Conservation (phyloP, 1,140 invertebrate species). For the Sinonovacula constricta region DNA sequence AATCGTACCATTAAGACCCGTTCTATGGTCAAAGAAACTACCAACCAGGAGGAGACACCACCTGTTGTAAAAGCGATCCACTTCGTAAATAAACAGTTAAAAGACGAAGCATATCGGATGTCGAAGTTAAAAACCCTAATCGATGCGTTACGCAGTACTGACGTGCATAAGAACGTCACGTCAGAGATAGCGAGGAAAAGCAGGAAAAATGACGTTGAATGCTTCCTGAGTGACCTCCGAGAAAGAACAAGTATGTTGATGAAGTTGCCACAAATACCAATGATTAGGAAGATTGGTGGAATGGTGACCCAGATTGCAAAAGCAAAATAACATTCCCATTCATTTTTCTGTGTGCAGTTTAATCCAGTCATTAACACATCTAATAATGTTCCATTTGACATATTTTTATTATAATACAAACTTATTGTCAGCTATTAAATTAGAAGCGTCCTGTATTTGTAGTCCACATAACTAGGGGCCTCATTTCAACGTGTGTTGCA, state of each 20-base stretch:
- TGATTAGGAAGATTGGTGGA: neutral
- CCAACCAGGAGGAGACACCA: slow-evolving; percentile 2
- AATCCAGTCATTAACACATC: too few relatives aligned
- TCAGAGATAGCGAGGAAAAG: slow-evolving; percentile 19
- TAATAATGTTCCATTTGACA: too few relatives aligned
- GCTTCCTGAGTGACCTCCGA: neutral
- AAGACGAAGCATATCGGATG: neutral
- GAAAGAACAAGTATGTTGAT: slow-evolving; percentile 12
- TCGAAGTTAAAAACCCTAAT: neutral
- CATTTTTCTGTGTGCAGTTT: too few relatives aligned
- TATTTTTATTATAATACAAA: too few relatives aligned
- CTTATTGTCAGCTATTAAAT: too few relatives aligned
- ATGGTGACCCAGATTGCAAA: slow-evolving; percentile 5
- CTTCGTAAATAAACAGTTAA: neutral
- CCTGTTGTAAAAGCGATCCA: neutral
- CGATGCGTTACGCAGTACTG: neutral
- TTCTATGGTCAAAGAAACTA: slow-evolving; percentile 26
- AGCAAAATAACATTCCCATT: slow-evolving; percentile 8
- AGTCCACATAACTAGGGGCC: too few relatives aligned
- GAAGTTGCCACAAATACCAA: slow-evolving; percentile 13
- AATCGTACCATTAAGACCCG: slow-evolving; percentile 3
- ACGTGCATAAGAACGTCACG: neutral
- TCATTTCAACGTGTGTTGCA: too few relatives aligned
- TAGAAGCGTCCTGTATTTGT: too few relatives aligned
- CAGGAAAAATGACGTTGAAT: neutral